Percentiles rank a stretch among this genome's conserved stretches.
These are phyloP conservation scores for Aurelia aurita DNA, from an alignment of 30 jellyfish, hydroid and myxozoan species.

Conservation along the genomic window DNA sequence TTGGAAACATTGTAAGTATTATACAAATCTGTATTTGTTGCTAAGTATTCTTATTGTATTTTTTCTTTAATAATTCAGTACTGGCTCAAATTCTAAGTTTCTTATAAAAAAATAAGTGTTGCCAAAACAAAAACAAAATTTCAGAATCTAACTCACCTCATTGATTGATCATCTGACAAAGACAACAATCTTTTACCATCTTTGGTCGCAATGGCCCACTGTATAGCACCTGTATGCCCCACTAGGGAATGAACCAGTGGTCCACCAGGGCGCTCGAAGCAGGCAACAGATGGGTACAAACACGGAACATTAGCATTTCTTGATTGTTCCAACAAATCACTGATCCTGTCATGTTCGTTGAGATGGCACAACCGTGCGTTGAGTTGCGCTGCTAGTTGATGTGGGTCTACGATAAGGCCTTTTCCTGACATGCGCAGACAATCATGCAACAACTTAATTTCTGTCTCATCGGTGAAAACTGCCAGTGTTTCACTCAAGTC, in stretches of 20 bases:
- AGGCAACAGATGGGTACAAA: slow-evolving; percentile 57
- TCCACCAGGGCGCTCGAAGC: slow-evolving; percentile 92
- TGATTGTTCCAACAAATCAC: slow-evolving; percentile 55
- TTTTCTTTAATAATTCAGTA: too few species aligned
- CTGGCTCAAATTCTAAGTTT: too few species aligned
- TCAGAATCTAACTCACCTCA: slow-evolving; percentile 21
- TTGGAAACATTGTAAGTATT: too few species aligned
- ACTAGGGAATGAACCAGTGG: slow-evolving; percentile 74
- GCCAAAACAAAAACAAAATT: too few species aligned
- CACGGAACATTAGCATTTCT: slow-evolving; percentile 62
- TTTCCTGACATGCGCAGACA: slow-evolving; percentile 68
- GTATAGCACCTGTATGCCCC: slow-evolving; percentile 66
- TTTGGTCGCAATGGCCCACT: slow-evolving; percentile 39
- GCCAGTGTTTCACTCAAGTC: slow-evolving; percentile 73
- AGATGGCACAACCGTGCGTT: slow-evolving; percentile 62
- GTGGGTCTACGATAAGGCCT: slow-evolving; percentile 54
- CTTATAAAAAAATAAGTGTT: too few species aligned
- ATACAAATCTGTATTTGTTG: too few species aligned
- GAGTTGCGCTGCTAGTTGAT: slow-evolving; percentile 84
- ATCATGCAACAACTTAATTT: slow-evolving; percentile 63
- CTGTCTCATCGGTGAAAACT: slow-evolving; percentile 63
- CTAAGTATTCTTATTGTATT: too few species aligned
- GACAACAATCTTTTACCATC: slow-evolving; percentile 63
- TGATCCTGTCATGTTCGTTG: slow-evolving; percentile 7
- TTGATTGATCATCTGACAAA: slow-evolving; percentile 59